Evolutionary conservation across 2,888 invertebrate species (phyloP).

Genomic region (Drosophila neonasuta): DNA sequence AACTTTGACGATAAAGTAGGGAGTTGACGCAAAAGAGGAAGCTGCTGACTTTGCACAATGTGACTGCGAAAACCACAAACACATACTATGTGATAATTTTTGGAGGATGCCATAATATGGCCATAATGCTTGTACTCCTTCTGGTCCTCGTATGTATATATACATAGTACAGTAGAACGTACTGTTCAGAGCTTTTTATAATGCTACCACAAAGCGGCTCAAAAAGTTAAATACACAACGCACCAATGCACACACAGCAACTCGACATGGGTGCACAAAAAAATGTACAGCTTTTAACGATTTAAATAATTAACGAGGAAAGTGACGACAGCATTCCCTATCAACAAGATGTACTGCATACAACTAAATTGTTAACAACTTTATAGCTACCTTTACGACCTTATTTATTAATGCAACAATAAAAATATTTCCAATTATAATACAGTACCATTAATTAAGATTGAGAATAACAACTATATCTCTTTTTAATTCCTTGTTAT

Average conservation of each 20-base stretch:
- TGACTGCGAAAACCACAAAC: constrained; percentile 37
- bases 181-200: constrained; percentile 53
- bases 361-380: no score
- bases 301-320: background rate
- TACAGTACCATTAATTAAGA: no score
- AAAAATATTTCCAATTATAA: no score
- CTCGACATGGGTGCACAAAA: constrained; percentile 17
- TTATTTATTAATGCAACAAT: no score
- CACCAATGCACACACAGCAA: constrained; percentile 14
- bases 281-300: background rate
- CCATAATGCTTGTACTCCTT: constrained; percentile 21
- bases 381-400: no score
- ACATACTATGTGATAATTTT: constrained; percentile 31
- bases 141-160: background rate
- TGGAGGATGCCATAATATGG: constrained; percentile 28
- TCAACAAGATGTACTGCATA: no score
- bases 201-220: constrained; percentile 61
- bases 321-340: background rate
- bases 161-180: background rate
- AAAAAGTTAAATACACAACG: constrained; percentile 45
- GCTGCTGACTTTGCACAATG: background rate
- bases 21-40: background rate
- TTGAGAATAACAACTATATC: no score
- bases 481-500: no score
- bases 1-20: no score